Conservation (phyloP, 2,113 vertebrate species). For the Polypterus senegalus region DNA sequence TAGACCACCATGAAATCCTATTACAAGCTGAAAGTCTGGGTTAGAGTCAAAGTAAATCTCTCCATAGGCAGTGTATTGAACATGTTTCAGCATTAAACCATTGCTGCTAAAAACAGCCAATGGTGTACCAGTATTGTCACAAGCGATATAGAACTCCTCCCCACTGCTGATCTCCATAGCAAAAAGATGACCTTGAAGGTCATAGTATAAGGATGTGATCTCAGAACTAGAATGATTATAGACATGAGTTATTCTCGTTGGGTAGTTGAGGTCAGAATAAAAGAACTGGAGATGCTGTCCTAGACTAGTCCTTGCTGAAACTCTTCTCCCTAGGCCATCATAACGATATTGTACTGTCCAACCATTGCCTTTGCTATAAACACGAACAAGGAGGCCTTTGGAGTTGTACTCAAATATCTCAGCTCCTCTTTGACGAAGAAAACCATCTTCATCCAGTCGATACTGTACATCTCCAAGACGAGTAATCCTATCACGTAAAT, state of each 20-base stretch:
- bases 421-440: slow-evolving; percentile 79
- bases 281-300: slow-evolving; percentile 94
- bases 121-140: slow-evolving; percentile 88
- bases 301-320: slow-evolving; percentile 81
- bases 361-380: slow-evolving; percentile 87
- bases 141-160: slow-evolving; percentile 93
- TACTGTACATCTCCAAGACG: slow-evolving; percentile 94
- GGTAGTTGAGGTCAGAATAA: slow-evolving; percentile 85
- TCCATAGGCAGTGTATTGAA: slow-evolving; percentile 91
- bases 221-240: slow-evolving; percentile 96
- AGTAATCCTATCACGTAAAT: slow-evolving; percentile 88
- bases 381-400: slow-evolving; percentile 81
- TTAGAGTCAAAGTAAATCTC: slow-evolving; percentile 97
- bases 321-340: slow-evolving; percentile 80
- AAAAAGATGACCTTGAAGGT: slow-evolving; percentile 92
- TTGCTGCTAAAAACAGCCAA: slow-evolving; percentile 92
- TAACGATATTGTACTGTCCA: slow-evolving; percentile 92
- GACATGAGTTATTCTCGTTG: slow-evolving; percentile 84
- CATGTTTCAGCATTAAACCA: slow-evolving; percentile 86
- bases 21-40: slow-evolving; percentile 85
- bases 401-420: slow-evolving; percentile 97
- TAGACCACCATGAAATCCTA: slow-evolving; percentile 91
- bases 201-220: slow-evolving; percentile 94
- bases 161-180: slow-evolving; percentile 97
- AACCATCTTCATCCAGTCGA: slow-evolving; percentile 86